Percentiles rank a stretch among this genome's conserved stretches.
Evolutionary conservation across 2,888 invertebrate species (phyloP).

Genomic region (Cheilosia vulpina): DNA sequence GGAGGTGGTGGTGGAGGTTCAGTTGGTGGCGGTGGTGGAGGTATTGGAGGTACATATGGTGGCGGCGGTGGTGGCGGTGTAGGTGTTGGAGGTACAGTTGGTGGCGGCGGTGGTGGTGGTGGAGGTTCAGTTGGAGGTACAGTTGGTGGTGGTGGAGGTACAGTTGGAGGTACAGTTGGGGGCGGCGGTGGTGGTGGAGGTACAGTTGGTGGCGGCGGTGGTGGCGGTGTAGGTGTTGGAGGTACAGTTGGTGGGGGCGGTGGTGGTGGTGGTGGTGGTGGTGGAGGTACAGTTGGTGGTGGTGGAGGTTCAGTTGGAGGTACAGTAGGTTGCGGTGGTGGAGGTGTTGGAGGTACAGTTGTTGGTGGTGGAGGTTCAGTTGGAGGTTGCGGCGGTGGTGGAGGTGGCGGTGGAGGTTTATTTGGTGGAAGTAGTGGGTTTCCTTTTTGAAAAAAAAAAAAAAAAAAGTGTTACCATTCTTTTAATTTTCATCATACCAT

Average conservation of each 20-base stretch:
- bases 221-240: not conserved
- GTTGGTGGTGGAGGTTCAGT: not conserved
- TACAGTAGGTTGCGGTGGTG: not conserved
- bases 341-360: not conserved
- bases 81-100: not conserved
- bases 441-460: not conserved
- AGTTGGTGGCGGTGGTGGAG: not conserved
- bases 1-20: not conserved
- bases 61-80: constrained; percentile 8
- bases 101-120: not conserved
- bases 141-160: constrained; percentile 1
- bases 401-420: not conserved
- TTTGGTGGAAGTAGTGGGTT: not conserved
- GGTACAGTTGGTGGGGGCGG: constrained; percentile 27
- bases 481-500: too few relatives aligned
- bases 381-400: not conserved
- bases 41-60: not conserved
- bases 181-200: not conserved
- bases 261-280: not conserved
- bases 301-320: constrained; percentile 7
- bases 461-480: too few relatives aligned
- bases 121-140: constrained; percentile 3
- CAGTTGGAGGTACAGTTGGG: constrained; percentile 13
- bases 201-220: not conserved
- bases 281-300: too few relatives aligned